Evolutionary conservation across 2,797 vertebrate species (phyloP).

Genomic region (Myiothlypis chrysogaster): DNA sequence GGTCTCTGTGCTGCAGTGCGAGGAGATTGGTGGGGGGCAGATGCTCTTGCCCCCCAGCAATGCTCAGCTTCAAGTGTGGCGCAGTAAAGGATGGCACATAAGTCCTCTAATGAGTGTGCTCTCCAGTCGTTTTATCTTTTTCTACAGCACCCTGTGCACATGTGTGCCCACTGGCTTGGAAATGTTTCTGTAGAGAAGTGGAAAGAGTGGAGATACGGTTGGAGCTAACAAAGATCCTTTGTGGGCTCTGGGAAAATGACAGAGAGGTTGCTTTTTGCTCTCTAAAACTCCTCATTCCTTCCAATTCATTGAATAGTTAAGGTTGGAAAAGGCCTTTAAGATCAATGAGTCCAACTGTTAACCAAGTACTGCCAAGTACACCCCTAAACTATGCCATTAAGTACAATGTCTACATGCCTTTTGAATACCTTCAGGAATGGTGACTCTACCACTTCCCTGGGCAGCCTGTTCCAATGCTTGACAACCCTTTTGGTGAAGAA

Average conservation of each 20-base stretch:
- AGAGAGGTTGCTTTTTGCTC: background rate
- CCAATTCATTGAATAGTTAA: background rate
- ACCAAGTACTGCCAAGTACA: background rate
- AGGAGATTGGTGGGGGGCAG: background rate
- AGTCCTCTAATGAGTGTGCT: background rate
- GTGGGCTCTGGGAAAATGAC: conserved; percentile 13
- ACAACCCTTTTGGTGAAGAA: background rate
- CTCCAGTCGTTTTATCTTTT: background rate
- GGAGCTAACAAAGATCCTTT: conserved; percentile 41
- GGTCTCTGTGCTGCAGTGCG: background rate
- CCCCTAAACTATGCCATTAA: background rate
- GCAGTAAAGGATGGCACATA: background rate
- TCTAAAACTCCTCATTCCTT: background rate
- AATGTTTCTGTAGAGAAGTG: conserved; percentile 14
- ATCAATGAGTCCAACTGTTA: background rate
- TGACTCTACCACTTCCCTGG: background rate
- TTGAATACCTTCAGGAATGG: background rate
- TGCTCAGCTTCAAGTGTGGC: background rate
- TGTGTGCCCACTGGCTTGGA: conserved; percentile 23
- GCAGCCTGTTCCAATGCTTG: background rate
- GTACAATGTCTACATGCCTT: background rate
- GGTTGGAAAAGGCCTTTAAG: background rate
- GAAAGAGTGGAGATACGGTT: background rate
- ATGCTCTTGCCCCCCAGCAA: background rate
- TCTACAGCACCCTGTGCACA: background rate